Evolutionary conservation across 2,797 vertebrate genomes (phyloP).

Genomic region (Rhinoraja longicauda): DNA sequence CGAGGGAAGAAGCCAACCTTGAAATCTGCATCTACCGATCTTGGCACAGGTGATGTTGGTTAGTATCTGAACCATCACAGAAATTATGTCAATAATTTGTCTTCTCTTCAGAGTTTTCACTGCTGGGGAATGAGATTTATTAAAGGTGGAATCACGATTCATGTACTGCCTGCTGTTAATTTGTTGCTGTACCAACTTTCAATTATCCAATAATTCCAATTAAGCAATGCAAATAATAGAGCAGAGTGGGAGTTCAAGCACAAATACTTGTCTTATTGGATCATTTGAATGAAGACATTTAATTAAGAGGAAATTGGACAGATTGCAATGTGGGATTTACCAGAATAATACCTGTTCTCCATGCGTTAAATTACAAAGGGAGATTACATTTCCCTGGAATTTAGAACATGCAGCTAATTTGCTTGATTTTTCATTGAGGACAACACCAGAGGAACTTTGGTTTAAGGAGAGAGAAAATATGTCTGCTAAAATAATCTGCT

Average conservation of each 20-base stretch:
- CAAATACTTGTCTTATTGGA: not conserved
- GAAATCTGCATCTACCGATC: slow-evolving; percentile 90
- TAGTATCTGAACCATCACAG: slow-evolving; percentile 52
- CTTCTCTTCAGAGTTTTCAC: not conserved
- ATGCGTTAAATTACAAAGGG: too few relatives aligned
- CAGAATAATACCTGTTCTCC: too few relatives aligned
- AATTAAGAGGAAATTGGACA: not conserved
- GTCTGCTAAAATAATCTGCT: too few relatives aligned
- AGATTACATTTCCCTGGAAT: too few relatives aligned
- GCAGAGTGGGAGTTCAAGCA: not conserved
- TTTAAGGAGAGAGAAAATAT: too few relatives aligned
- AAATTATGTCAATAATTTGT: not conserved
- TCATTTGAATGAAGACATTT: not conserved
- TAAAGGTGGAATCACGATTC: not conserved
- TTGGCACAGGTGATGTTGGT: slow-evolving; percentile 88
- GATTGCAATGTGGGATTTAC: too few relatives aligned
- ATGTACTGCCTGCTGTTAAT: not conserved
- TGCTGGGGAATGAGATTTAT: not conserved
- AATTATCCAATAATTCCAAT: not conserved
- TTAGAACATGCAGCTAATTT: too few relatives aligned
- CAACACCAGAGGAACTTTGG: too few relatives aligned
- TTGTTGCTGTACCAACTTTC: not conserved
- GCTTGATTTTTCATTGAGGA: too few relatives aligned
- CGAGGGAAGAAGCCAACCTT: slow-evolving; percentile 86
- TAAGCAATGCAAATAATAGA: not conserved